phyloP scores from a whole-genome alignment of 1,140 invertebrate genomes.

The Drosophila arizonae region DNA sequence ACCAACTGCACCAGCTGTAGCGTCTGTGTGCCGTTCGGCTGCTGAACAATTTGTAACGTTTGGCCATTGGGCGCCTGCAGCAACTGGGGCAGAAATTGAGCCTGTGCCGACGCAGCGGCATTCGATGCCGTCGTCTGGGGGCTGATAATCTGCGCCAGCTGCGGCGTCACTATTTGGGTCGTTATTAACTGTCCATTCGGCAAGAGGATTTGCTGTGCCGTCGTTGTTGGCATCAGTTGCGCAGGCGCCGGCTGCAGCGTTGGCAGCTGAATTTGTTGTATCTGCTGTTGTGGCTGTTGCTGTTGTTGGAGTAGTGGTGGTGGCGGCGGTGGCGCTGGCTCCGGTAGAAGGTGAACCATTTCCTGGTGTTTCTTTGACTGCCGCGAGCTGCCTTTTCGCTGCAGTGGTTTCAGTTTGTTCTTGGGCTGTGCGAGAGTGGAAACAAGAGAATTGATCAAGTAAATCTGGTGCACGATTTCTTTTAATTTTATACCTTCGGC shows the following conservation, averaged over 20 bases:
- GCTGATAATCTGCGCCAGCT: slow-evolving; percentile 65
- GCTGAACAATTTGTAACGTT: slow-evolving; percentile 78
- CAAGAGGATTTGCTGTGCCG: slow-evolving; percentile 76
- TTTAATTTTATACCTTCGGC: slow-evolving; percentile 5
- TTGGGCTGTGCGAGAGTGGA: slow-evolving; percentile 31
- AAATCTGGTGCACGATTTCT: background rate
- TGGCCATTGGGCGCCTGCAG: slow-evolving; percentile 74
- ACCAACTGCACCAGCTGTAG: slow-evolving; percentile 73
- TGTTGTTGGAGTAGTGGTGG: slow-evolving; percentile 39
- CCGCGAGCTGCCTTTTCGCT: slow-evolving; percentile 56
- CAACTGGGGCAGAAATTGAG: slow-evolving; percentile 73
- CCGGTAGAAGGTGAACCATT: slow-evolving; percentile 48
- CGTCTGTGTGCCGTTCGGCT: slow-evolving; percentile 75
- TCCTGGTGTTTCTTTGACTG: slow-evolving; percentile 61
- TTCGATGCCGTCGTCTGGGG: slow-evolving; percentile 41
- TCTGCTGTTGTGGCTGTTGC: slow-evolving; percentile 51
- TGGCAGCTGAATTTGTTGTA: slow-evolving; percentile 63
- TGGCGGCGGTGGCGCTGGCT: slow-evolving; percentile 48
- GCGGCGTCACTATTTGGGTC: slow-evolving; percentile 74
- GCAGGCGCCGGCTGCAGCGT: slow-evolving; percentile 62
- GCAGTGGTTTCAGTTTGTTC: slow-evolving; percentile 54
- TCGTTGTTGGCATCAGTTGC: slow-evolving; percentile 53
- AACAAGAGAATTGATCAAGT: background rate
- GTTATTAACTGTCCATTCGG: slow-evolving; percentile 82
- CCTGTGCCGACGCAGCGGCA: slow-evolving; percentile 49